Evolutionary conservation across 2,113 vertebrate genomes (phyloP).

Genomic region (Semnornis frantzii): DNA sequence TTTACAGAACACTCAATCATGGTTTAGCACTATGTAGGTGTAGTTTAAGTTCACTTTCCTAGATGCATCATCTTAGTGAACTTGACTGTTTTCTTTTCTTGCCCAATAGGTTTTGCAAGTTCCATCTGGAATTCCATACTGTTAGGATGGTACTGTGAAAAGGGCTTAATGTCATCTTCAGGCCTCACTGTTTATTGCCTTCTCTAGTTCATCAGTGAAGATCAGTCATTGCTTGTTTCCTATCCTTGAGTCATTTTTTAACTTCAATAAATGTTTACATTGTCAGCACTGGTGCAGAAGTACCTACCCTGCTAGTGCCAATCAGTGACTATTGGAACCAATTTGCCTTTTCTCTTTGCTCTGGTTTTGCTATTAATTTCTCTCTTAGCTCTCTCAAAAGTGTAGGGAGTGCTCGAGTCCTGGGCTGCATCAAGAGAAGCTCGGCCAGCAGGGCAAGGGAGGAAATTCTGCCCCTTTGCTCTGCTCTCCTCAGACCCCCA

Average conservation of each 20-base stretch:
- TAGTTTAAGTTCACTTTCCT: neutral
- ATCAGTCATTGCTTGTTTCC: neutral
- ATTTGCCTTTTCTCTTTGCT: neutral
- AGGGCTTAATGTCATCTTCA: neutral
- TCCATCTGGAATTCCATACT: neutral
- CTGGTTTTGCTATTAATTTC: neutral
- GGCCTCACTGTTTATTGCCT: neutral
- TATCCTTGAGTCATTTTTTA: neutral
- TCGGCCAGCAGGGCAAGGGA: too few species aligned
- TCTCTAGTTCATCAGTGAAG: neutral
- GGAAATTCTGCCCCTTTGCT: too few species aligned
- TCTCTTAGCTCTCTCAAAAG: neutral
- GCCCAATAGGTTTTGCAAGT: neutral
- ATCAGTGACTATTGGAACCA: neutral
- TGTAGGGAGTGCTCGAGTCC: neutral
- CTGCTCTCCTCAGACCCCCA: too few species aligned
- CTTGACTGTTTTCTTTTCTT: neutral
- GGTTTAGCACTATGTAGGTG: neutral
- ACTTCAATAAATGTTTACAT: neutral
- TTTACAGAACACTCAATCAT: neutral
- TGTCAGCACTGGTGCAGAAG: neutral
- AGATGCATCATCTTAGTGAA: neutral
- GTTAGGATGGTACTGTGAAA: neutral
- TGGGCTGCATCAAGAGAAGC: too few species aligned
- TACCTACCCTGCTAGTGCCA: neutral